These are phyloP conservation scores for Matsumyia berberina DNA, from an alignment of 2,888 invertebrate genomes.

Conservation along the genomic window DNA sequence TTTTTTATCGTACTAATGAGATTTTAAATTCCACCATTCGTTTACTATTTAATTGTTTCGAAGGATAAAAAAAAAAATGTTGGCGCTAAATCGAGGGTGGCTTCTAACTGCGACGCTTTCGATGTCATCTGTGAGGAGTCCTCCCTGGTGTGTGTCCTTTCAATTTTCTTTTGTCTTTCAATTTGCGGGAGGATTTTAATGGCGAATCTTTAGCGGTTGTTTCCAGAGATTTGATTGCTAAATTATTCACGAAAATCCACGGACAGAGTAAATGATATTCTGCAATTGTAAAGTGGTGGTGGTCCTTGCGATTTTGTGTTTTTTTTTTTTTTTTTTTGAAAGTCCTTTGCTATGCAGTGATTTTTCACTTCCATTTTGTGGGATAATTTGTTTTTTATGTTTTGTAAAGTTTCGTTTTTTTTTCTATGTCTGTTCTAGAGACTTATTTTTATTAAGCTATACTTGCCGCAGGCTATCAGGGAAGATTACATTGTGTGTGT, in stretches of 20 bases:
- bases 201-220: conserved; percentile 67
- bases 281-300: conserved; percentile 50
- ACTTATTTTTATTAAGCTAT: conserved; percentile 50
- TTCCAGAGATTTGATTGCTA: conserved; percentile 68
- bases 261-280: conserved; percentile 67
- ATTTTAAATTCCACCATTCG: conserved; percentile 74
- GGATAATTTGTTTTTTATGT: conserved; percentile 65
- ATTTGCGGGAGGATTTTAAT: conserved; percentile 68
- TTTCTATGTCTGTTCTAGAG: conserved; percentile 19
- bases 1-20: conserved; percentile 72
- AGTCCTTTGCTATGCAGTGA: conserved; percentile 59
- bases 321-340: neutral
- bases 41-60: conserved; percentile 75
- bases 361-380: conserved; percentile 64
- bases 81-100: conserved; percentile 65
- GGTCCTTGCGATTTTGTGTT: neutral
- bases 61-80: conserved; percentile 55
- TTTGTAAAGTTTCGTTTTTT: conserved; percentile 59
- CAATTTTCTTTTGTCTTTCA: conserved; percentile 75
- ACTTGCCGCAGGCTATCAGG: conserved; percentile 28
- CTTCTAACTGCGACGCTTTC: conserved; percentile 21
- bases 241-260: conserved; percentile 70
- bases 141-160: conserved; percentile 44
- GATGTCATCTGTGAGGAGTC: no score
- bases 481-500: conserved; percentile 21